Base-by-base conservation (phyloP, 2,888 invertebrate species). In the Erannis defoliaria region DNA sequence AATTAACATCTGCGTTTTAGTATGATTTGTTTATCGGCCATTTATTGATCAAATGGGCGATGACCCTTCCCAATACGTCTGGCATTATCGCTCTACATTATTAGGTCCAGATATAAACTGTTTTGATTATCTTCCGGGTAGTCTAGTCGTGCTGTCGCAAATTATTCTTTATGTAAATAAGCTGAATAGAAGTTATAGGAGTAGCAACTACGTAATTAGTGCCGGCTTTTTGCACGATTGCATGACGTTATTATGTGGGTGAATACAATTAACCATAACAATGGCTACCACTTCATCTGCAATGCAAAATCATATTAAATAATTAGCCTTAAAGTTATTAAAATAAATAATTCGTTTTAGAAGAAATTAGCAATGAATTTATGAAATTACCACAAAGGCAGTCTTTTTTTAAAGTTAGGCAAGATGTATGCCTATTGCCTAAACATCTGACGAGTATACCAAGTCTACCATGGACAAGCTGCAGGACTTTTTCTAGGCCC, bases 41-140 rank as follows among this genome's bases (percentile, higher is more conserved):
- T 9, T 5, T 9, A 10, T 38, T 19, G 10, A 10, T 38, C 4
- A 38, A 38, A 18, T 53, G 53, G 31, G n/a, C 53, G 40, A 40
- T 40, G 5, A 14, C 53, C 48, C 14, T 38, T 6, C 18, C 43
- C 10, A 6, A 8, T 43, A 46, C 21, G 5, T 23, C 14, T 33
- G 38, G 46, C 38, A 42, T 23, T 61, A 49, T 55, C 31, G 19
- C 33, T 31, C 8, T 33, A 50, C 43, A 55, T 51, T 38, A 61
- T 61, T 50, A 50, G 45, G 49, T 31, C 18, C 16, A 43, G 61
- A 55, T 56, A 55, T 46, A 53, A 56, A 48, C 62, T 57, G 42
- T 48, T 56, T 62, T 53, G 48, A 57, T 54, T 53, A 62, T 57
- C 40, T 62, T 62, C 56, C 62, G 56, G 62, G 62, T 62, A 56